Evolutionary conservation across 2,113 vertebrate species (phyloP).

Genomic region (Psittacula cyanocephala): DNA sequence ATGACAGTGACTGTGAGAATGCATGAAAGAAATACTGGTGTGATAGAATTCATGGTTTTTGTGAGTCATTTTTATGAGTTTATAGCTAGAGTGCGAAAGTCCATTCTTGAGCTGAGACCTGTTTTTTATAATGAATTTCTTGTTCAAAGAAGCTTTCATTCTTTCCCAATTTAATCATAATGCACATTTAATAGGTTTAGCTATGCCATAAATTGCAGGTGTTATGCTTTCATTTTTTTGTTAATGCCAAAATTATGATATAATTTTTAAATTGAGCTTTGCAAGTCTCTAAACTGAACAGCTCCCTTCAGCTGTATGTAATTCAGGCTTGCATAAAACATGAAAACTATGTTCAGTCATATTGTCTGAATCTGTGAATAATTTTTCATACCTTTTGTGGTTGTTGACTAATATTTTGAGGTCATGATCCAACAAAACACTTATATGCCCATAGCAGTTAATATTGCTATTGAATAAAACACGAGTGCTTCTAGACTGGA

Average conservation of each 20-base stretch:
- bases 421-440: background rate
- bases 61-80: background rate
- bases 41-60: background rate
- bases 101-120: background rate
- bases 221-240: background rate
- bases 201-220: background rate
- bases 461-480: background rate
- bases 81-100: background rate
- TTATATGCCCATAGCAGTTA: background rate
- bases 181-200: background rate
- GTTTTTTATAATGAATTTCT: background rate
- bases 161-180: background rate
- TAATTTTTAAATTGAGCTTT: background rate
- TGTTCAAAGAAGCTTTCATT: background rate
- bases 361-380: background rate
- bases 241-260: conserved; percentile 10
- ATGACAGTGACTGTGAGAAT: background rate
- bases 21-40: background rate
- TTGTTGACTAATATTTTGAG: background rate
- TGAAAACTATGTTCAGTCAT: background rate
- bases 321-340: background rate
- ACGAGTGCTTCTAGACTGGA: background rate
- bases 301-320: background rate
- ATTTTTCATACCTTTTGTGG: background rate
- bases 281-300: background rate